A percentile compares a stretch with the other conserved stretches of the same genome.
phyloP scores from a whole-genome alignment of 2,797 vertebrate species.

The Natrix natrix region DNA sequence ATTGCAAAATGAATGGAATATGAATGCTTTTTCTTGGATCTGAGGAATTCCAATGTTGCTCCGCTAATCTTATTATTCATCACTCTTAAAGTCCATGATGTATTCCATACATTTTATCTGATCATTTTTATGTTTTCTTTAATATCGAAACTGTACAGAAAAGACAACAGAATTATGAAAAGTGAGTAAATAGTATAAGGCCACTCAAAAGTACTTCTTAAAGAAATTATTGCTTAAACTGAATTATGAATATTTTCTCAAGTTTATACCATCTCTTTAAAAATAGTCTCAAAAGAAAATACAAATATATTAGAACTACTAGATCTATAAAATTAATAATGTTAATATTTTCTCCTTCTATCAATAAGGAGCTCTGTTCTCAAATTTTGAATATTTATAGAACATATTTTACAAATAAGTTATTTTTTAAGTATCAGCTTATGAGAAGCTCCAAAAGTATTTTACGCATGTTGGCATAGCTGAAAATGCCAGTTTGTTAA shows the following conservation, averaged over 20 bases:
- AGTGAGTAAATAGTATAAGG: background rate
- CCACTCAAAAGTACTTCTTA: background rate
- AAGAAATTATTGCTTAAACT: background rate
- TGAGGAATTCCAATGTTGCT: constrained; percentile 22
- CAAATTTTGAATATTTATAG: background rate
- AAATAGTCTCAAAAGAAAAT: too few relatives aligned
- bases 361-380: background rate
- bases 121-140: constrained; percentile 38
- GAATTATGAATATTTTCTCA: background rate
- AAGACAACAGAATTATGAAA: constrained; percentile 34
- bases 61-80: constrained; percentile 35
- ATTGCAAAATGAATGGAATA: constrained; percentile 51
- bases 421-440: background rate
- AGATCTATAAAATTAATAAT: background rate
- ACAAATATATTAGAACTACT: background rate
- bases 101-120: constrained; percentile 41
- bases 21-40: constrained; percentile 35
- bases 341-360: background rate
- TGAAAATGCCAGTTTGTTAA: background rate
- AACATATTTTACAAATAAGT: background rate
- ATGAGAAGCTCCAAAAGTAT: background rate
- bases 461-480: background rate
- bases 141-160: constrained; percentile 55
- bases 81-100: constrained; percentile 42
- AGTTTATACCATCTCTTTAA: background rate